phyloP scores from a whole-genome alignment of 53 echinoderm and acorn worm genomes.

The Mesocentrotus franciscanus region DNA sequence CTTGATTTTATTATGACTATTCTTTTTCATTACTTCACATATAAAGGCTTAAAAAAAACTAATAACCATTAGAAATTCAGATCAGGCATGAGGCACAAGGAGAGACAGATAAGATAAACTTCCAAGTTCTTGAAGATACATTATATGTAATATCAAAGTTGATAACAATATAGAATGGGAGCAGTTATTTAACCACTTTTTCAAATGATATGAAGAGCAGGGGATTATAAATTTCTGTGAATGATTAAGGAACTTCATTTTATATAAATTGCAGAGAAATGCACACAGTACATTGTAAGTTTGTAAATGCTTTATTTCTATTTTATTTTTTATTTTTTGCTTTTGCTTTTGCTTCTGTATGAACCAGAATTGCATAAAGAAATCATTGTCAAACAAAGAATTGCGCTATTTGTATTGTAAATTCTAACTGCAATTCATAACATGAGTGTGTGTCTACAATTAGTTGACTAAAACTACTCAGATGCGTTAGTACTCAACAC shows the following conservation, averaged over 20 bases:
- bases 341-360: not conserved
- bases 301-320: not conserved
- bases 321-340: not conserved
- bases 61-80: no score
- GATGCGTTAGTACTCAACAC: slow-evolving; percentile 30
- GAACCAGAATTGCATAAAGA: no score
- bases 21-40: not conserved
- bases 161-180: not conserved
- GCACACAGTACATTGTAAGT: no score
- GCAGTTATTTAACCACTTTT: not conserved
- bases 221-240: not conserved
- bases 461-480: slow-evolving; percentile 1
- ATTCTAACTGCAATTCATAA: not conserved
- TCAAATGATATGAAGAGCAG: not conserved
- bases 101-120: not conserved
- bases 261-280: no score
- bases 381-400: not conserved
- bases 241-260: no score
- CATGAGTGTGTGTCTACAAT: not conserved
- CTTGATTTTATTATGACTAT: not conserved
- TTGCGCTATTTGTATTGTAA: not conserved
- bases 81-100: no score
- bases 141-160: not conserved
- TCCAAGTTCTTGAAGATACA: not conserved
- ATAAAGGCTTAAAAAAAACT: not conserved